Evolutionary conservation across 1,140 invertebrate species (phyloP).

Genomic region (Meteorus sp.): DNA sequence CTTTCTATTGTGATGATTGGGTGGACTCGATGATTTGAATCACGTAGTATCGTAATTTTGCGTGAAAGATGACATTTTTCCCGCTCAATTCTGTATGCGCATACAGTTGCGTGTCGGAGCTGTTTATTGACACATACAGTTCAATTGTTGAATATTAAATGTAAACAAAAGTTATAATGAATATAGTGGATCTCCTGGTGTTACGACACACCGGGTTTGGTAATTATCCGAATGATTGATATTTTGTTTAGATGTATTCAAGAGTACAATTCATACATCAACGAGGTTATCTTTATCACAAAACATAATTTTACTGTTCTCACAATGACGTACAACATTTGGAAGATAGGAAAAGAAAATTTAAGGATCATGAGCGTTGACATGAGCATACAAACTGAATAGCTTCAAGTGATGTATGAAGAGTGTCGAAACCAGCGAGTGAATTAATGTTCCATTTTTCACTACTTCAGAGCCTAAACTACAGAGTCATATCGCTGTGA

Average conservation of each 20-base stretch:
- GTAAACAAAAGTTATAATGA: slow-evolving; percentile 41
- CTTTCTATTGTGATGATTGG: too few relatives aligned
- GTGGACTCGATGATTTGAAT: too few relatives aligned
- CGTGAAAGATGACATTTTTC: slow-evolving; percentile 38
- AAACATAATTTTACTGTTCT: too few relatives aligned
- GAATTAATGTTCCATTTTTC: background rate
- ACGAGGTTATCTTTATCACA: background rate
- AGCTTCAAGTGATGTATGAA: too few relatives aligned
- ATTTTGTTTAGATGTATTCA: background rate
- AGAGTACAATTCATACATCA: background rate
- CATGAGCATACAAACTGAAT: too few relatives aligned
- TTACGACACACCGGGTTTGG: slow-evolving; percentile 45
- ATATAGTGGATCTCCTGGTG: slow-evolving; percentile 39
- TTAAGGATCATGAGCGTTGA: too few relatives aligned
- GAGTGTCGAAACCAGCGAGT: too few relatives aligned
- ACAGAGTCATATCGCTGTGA: slow-evolving; percentile 48
- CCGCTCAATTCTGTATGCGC: slow-evolving; percentile 14
- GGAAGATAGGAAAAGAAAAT: too few relatives aligned
- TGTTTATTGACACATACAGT: slow-evolving; percentile 11
- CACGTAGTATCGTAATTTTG: slow-evolving; percentile 5
- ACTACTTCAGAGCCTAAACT: slow-evolving; percentile 35
- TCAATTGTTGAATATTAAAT: slow-evolving; percentile 28
- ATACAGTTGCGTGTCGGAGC: slow-evolving; percentile 23
- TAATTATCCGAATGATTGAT: slow-evolving; percentile 25
- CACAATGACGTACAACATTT: too few relatives aligned